Evolutionary conservation across 2,797 vertebrate species (phyloP).

Genomic region (Typhlichthys subterraneus): DNA sequence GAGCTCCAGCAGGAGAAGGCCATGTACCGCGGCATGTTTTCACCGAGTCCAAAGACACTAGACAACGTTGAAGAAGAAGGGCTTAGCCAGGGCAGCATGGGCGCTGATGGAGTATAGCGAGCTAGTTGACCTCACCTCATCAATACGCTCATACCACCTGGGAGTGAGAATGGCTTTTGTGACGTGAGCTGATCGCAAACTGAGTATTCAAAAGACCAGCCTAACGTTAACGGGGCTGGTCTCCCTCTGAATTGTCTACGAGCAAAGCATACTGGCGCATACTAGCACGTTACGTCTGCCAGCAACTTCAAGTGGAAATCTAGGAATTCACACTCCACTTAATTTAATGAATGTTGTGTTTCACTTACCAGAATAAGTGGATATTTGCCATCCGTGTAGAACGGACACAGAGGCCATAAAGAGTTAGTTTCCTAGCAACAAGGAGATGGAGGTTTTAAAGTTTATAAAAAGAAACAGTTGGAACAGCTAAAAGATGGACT

Average conservation of each 20-base stretch:
- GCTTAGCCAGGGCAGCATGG: slow-evolving; percentile 53
- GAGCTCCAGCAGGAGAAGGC: slow-evolving; percentile 85
- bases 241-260: slow-evolving; percentile 8
- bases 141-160: slow-evolving; percentile 33
- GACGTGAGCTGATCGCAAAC: slow-evolving; percentile 18
- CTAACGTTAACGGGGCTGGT: neutral
- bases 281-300: no score
- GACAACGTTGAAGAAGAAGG: slow-evolving; percentile 31
- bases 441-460: slow-evolving; percentile 15
- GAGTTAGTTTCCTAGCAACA: slow-evolving; percentile 70
- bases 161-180: slow-evolving; percentile 23
- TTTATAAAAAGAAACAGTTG: neutral
- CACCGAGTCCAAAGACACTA: slow-evolving; percentile 51
- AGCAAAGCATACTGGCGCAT: neutral
- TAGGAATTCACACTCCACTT: slow-evolving; percentile 8
- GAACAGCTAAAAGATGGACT: slow-evolving; percentile 13
- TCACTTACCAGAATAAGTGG: slow-evolving; percentile 18
- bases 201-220: slow-evolving; percentile 16
- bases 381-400: slow-evolving; percentile 50
- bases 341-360: slow-evolving; percentile 15
- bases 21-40: slow-evolving; percentile 88
- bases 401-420: slow-evolving; percentile 40
- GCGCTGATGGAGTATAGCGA: slow-evolving; percentile 43
- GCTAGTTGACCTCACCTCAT: slow-evolving; percentile 6
- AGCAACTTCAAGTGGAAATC: neutral